phyloP scores from a whole-genome alignment of 2,888 invertebrate species.

The Bombyx huttoni region DNA sequence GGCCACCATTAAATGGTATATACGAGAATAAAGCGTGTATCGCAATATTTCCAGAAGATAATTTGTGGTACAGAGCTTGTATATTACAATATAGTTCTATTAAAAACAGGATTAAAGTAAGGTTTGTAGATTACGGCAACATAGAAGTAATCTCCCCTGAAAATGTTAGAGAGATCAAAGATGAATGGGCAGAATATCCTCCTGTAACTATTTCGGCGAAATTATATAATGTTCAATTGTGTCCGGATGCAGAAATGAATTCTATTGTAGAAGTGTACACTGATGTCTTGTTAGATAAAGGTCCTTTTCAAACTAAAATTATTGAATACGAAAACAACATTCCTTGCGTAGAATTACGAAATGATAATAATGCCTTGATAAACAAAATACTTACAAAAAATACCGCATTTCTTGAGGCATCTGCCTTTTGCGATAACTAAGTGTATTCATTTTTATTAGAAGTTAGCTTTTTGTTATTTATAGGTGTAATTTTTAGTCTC shows the following conservation, averaged over 20 bases:
- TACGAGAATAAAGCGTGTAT: constrained; percentile 74
- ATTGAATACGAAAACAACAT: constrained; percentile 18
- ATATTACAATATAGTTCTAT: constrained; percentile 65
- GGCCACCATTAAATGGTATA: constrained; percentile 52
- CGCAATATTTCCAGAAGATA: constrained; percentile 73
- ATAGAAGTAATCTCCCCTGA: constrained; percentile 57
- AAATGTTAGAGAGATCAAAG: constrained; percentile 60
- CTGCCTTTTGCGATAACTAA: neutral
- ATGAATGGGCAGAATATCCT: constrained; percentile 62
- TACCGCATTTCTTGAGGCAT: constrained; percentile 12
- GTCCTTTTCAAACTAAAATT: constrained; percentile 40
- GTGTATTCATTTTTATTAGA: too few species aligned
- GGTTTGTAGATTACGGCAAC: constrained; percentile 85
- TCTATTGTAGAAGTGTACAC: constrained; percentile 30
- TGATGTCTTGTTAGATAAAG: constrained; percentile 36
- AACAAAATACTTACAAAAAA: constrained; percentile 39
- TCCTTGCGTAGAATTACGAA: constrained; percentile 39
- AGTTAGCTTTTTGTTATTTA: too few species aligned
- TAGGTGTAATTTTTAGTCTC: too few species aligned
- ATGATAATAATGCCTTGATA: constrained; percentile 28
- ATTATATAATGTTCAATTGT: constrained; percentile 43
- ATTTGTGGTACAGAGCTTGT: constrained; percentile 80
- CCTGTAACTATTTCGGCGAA: constrained; percentile 63
- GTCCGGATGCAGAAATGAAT: constrained; percentile 35
- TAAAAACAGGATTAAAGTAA: constrained; percentile 66